Base-by-base conservation (phyloP, 2,888 invertebrate genomes). In the Protodeltote pygarga region DNA sequence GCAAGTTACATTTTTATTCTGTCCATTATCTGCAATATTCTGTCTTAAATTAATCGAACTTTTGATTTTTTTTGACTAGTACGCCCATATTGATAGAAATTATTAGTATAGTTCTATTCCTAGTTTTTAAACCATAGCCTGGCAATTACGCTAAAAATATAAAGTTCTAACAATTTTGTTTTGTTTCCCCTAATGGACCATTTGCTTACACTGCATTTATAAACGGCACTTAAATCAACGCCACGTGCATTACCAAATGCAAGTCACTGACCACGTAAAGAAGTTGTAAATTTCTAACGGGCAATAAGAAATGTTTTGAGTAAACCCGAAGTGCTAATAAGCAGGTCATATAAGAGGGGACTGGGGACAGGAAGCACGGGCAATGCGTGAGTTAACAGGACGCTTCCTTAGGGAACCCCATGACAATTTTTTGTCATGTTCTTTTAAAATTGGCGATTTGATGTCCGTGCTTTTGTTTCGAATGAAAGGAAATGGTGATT, bases 311-410 rank as follows among this genome's bases (percentile, higher is more conserved):
- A 73, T 49, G 69, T 71, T 73, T 75, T 65, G 59, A 66, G 73
- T 78, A 75, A 65, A 72, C 69, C 66, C 71, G 48, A 71, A 71
- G 78, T 78, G 79, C 75, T 83, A 84, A 82, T 75, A 79, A 78
- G 64, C 76, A 73, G 72, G 75, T 76, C 74, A 73, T 63, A 73
- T 49, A 71, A 58, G 68, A 77, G 83, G 85, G 84, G 84, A 77
- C 80, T 75, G 55, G 58, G 61, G 75, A 77, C 86, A 87, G 91
- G 91, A 91, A 85, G 72, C 71, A 89, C 82, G 91, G 83, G 63
- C 72, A 69, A 79, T 87, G 91, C 85, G 79, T 83, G 76, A 79
- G 76, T 86, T 91, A 91, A 91, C 89, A 85, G 84, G 83, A 75
- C 80, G 76, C 77, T 87, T 90, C 91, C 91, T 89, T 61, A 76